Evolutionary conservation across 2,797 vertebrate species (phyloP), one percentile per base, ranked within the genome.

Genomic region (Acanthornis magna): DNA sequence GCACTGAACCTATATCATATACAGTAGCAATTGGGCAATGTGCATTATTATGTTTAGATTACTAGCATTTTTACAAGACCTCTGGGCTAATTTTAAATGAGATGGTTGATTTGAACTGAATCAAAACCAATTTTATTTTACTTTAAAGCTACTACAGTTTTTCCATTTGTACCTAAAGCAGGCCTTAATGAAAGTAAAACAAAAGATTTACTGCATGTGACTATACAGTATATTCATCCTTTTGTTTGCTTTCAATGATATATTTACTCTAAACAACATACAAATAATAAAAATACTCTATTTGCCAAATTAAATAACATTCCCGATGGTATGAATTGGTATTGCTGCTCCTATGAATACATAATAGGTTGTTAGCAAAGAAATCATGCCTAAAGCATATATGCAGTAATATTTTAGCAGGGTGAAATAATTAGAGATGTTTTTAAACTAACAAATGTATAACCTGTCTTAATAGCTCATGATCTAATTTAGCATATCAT

Each of bases 21-120:
- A 98, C 97, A 97, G 97, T 98, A 98, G 98, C 98, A 98, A 98
- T 97, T 98, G 98, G 98, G 98, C 98, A 98, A 98, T 98, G 97
- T 97, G 96, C 97, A 98, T 98, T 98, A 98, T 97, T 98, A 98
- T 95, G 91, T 97, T 98, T 97, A 98, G 98, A 98, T 98, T 98
- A 98, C 97, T 95, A 98, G 98, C 98, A 98, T 98, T 98, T 97
- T 98, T 97, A 97, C 95, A 96, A 97, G 97, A 95, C 97, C 98
- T 98, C 97, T 95, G 93, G 98, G 98, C 98, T 98, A 98, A 98
- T 98, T 98, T 98, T 98, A 98, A 99, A 98, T 98, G 98, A 98
- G 98, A 98, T 97, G 97, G 98, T 98, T 99, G 98, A 98, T 97
- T 98, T 98, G 97, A 98, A 98, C 97, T 98, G 98, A 96, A 97